These are phyloP conservation scores for Coregonus sp. DNA, from an alignment of 2,797 vertebrate species.

Conservation along the genomic window DNA sequence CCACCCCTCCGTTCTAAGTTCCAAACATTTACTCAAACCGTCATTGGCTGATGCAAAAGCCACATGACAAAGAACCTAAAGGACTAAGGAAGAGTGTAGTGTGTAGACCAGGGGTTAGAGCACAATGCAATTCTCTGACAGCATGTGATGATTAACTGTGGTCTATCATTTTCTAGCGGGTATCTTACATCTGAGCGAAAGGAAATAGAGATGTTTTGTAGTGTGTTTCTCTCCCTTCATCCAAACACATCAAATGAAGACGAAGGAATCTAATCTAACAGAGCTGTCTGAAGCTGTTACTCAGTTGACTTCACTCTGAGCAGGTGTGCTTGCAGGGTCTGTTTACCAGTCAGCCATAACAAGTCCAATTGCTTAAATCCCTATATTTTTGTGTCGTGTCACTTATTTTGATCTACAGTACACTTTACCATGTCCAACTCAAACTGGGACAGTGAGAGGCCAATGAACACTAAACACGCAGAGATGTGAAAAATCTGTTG, in stretches of 20 bases:
- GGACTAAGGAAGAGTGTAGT: not conserved
- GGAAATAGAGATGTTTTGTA: no score
- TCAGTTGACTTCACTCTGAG: not conserved
- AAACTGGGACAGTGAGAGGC: not conserved
- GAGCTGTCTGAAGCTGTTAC: not conserved
- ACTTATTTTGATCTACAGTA: not conserved
- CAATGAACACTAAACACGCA: not conserved
- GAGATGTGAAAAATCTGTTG: not conserved
- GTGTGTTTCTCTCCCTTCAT: not conserved
- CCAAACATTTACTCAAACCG: conserved; percentile 43
- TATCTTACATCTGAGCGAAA: not conserved
- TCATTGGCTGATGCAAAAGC: conserved; percentile 51
- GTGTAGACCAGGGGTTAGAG: not conserved
- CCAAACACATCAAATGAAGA: not conserved
- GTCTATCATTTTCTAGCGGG: not conserved
- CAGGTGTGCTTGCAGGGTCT: not conserved
- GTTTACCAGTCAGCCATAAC: not conserved
- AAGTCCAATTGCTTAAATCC: not conserved
- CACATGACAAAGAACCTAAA: conserved; percentile 46
- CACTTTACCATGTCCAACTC: not conserved
- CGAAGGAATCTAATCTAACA: not conserved
- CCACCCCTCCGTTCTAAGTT: conserved; percentile 37
- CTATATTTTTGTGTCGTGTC: not conserved
- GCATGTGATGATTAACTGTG: not conserved
- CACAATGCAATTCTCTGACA: not conserved